phyloP scores from a whole-genome alignment of 2,797 vertebrate species.

The Melanotaenia parkinsoni region DNA sequence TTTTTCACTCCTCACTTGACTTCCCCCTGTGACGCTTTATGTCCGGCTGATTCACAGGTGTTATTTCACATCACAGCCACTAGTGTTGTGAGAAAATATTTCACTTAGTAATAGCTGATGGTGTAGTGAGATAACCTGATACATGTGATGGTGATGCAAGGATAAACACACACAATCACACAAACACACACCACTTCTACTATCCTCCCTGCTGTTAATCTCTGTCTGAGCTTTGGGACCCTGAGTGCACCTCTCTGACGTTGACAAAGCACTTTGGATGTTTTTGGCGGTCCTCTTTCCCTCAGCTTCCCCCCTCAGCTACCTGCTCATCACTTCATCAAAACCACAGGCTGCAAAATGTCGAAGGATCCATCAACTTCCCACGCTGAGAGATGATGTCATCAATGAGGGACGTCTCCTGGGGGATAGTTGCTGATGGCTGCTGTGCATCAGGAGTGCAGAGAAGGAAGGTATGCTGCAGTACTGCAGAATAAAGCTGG shows the following conservation, averaged over 20 bases:
- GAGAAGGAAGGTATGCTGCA: conserved; percentile 22
- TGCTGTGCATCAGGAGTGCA: conserved; percentile 61
- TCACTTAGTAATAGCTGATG: conserved; percentile 64
- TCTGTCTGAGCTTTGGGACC: conserved; percentile 74
- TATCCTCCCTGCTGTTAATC: conserved; percentile 68
- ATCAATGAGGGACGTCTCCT: conserved; percentile 70
- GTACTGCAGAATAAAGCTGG: conserved; percentile 30
- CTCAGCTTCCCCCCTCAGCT: conserved; percentile 54
- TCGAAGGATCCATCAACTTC: conserved; percentile 77
- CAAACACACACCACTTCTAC: conserved; percentile 47
- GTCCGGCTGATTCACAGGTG: conserved; percentile 43
- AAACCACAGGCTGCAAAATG: conserved; percentile 70
- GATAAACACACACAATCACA: conserved; percentile 38
- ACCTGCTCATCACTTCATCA: conserved; percentile 78
- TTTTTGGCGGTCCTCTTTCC: conserved; percentile 70
- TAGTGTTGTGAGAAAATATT: conserved; percentile 56
- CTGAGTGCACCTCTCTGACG: conserved; percentile 71
- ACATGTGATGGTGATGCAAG: conserved; percentile 62
- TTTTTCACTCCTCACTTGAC: conserved; percentile 45
- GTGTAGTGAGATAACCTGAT: conserved; percentile 71
- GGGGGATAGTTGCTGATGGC: conserved; percentile 61
- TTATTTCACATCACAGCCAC: conserved; percentile 32
- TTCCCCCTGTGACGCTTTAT: conserved; percentile 61
- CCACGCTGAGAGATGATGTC: conserved; percentile 79
- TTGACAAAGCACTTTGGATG: conserved; percentile 78